A percentile compares a stretch with the other conserved stretches of the same genome.
Evolutionary conservation across 2,113 vertebrate species (phyloP).

Genomic region (Muscicapa adusta): DNA sequence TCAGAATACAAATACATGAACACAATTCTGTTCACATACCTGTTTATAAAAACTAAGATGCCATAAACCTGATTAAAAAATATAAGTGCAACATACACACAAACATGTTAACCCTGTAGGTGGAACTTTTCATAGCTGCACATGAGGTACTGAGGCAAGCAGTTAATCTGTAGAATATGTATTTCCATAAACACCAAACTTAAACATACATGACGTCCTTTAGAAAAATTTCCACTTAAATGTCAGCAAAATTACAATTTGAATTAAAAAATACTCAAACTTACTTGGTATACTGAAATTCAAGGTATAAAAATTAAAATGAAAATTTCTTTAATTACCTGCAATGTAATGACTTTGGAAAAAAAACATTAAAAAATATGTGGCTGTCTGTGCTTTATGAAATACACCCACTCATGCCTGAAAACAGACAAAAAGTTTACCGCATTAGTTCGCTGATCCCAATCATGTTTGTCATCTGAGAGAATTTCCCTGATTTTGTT

Average conservation of each 20-base stretch:
- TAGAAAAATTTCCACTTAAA: not conserved
- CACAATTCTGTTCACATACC: not conserved
- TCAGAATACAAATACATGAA: not conserved
- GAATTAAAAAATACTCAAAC: not conserved
- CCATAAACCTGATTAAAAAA: not conserved
- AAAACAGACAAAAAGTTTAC: constrained; percentile 67
- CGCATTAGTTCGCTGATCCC: constrained; percentile 92
- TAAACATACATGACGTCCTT: not conserved
- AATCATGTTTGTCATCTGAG: constrained; percentile 98
- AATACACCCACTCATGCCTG: not conserved
- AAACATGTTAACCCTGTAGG: not conserved
- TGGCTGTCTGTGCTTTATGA: not conserved
- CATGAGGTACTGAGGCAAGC: not conserved
- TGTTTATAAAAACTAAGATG: not conserved
- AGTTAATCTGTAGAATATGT: not conserved
- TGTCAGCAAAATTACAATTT: not conserved
- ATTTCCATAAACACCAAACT: not conserved
- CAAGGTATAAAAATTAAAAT: not conserved
- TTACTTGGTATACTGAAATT: not conserved
- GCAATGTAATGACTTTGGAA: not conserved
- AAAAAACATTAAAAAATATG: not conserved
- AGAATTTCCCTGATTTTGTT: constrained; percentile 98
- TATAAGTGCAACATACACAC: not conserved
- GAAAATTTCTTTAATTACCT: not conserved
- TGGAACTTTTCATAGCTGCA: not conserved